Conservation (phyloP, 2,888 invertebrate species). For the Endomychus coccineus region DNA sequence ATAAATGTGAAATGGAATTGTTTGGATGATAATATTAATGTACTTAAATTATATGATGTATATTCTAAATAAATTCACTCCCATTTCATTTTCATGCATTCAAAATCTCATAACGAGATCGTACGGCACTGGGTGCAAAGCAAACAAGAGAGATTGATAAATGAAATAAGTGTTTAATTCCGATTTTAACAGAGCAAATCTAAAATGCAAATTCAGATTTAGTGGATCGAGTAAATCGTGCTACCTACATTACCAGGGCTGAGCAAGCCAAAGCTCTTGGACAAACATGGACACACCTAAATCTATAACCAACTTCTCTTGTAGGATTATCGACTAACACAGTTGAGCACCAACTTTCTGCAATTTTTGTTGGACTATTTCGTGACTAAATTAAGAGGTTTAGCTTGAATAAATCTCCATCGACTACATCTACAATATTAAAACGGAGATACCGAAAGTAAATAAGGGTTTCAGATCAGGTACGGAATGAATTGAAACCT, state of each 20-base stretch:
- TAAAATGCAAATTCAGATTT: slow-evolving; percentile 45
- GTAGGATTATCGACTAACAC: slow-evolving; percentile 42
- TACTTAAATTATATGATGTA: too few species aligned
- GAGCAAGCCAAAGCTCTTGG: slow-evolving; percentile 44
- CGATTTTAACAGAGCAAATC: slow-evolving; percentile 39
- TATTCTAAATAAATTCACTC: too few species aligned
- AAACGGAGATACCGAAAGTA: too few species aligned
- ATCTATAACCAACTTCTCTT: slow-evolving; percentile 43
- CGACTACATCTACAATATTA: too few species aligned
- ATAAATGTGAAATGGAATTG: too few species aligned
- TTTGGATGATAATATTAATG: too few species aligned
- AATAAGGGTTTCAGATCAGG: too few species aligned
- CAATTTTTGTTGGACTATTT: slow-evolving; percentile 26
- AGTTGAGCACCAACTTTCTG: slow-evolving; percentile 41
- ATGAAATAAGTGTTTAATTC: slow-evolving; percentile 44
- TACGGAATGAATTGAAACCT: too few species aligned
- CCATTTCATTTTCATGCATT: too few species aligned
- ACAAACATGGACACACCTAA: slow-evolving; percentile 46
- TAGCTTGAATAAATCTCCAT: too few species aligned
- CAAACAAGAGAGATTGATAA: slow-evolving; percentile 27
- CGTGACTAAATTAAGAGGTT: slow-evolving; percentile 14
- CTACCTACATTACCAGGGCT: slow-evolving; percentile 36
- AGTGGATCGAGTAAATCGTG: slow-evolving; percentile 21
- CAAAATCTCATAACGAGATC: too few species aligned
- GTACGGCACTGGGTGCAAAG: not conserved